Evolutionary conservation across 2,113 vertebrate genomes (phyloP), one percentile per base, ranked within the genome.

Genomic region (Peucedramus taeniatus): DNA sequence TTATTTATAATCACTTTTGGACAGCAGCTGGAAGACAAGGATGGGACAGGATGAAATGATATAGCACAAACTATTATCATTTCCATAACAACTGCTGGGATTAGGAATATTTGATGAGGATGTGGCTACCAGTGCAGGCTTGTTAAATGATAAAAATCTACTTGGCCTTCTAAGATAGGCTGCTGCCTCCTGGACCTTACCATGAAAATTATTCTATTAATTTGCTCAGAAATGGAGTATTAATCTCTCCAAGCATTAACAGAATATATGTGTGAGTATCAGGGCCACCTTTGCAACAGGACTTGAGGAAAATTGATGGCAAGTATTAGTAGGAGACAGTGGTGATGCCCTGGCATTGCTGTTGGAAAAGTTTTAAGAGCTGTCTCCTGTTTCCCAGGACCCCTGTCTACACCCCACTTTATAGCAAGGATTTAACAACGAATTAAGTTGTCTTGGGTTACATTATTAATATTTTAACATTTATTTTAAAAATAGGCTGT

Each of bases 1-100:
- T 98, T 97, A 98, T 97, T 98, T 98, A 96, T 96, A 97, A 97
- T 97, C 94, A 93, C 96, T 98, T 96, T 96, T 96, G 94, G 97
- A 93, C 92, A 96, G 97, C 97, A 97, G 95, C 97, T 94, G 91
- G 90, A 97, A 97, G 93, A 96, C 81, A 84, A 72, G 90, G 87
- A 92, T 95, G 95, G 94, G 87, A 42, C 53, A 75, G 89, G 96
- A 84, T 83, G 77, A 92, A 97, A 94, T 78, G 47, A 87, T 63
- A 60, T 23, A 88, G 75, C 90, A 70, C 83, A 89, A 95, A 97
- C 95, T 95, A 77, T 96, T 84, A 90, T 80, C 22, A 11, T 94
- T 95, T 93, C 44, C 92, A 49, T 83, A 94, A 86, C 88, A 95
- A 93, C 96, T 96, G 79, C 80, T 91, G 84, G 95, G 72, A 96